Evolutionary conservation across 2,113 vertebrate species (phyloP).

Genomic region (Phylloscopus whistleri): DNA sequence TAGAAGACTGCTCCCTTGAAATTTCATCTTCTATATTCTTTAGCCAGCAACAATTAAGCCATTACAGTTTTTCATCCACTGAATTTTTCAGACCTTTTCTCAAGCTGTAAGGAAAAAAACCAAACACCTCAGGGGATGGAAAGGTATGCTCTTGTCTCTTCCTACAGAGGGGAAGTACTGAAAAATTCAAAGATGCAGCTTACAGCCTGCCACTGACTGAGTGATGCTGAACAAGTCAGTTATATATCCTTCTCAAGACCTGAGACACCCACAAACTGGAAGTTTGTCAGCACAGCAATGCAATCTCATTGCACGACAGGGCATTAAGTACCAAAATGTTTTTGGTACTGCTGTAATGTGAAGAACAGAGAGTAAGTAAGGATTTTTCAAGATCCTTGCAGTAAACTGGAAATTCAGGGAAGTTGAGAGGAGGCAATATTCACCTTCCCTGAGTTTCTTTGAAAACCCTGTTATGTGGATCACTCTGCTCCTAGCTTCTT

Average conservation of each 20-base stretch:
- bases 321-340: background rate
- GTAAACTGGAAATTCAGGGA: background rate
- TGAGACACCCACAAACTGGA: background rate
- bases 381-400: background rate
- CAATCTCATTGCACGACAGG: fast-evolving
- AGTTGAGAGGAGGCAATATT: background rate
- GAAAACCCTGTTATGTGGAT: background rate
- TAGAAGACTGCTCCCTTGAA: background rate
- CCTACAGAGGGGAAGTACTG: background rate
- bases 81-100: background rate
- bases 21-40: background rate
- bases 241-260: fast-evolving
- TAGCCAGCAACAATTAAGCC: background rate
- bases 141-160: background rate
- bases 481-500: background rate
- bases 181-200: background rate
- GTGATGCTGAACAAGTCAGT: background rate
- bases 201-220: background rate
- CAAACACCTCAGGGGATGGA: background rate
- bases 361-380: background rate
- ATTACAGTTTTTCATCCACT: background rate
- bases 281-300: background rate
- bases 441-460: background rate
- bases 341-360: background rate
- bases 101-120: background rate